Percentiles rank a stretch among this genome's conserved stretches.
phyloP scores from a whole-genome alignment of 1,140 invertebrate genomes.

The Anoplophora glabripennis region DNA sequence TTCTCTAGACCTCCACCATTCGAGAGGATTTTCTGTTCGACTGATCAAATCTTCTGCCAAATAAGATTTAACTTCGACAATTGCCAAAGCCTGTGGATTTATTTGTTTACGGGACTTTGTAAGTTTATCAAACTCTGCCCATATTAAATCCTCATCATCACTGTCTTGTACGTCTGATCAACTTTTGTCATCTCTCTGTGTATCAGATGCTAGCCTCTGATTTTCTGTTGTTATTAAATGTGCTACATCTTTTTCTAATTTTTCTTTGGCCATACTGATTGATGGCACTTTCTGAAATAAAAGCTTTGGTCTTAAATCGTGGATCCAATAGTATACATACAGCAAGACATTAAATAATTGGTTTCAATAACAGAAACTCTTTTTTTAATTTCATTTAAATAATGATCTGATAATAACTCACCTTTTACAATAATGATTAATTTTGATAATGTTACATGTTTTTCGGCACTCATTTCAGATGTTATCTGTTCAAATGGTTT shows the following conservation, averaged over 20 bases:
- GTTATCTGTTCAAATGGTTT: slow-evolving; percentile 23
- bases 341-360: slow-evolving; percentile 6
- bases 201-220: neutral
- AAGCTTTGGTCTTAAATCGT: slow-evolving; percentile 11
- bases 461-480: slow-evolving; percentile 13
- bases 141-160: slow-evolving; percentile 6
- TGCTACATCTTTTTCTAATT: neutral
- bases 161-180: neutral
- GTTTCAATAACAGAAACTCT: neutral
- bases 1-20: slow-evolving; percentile 5
- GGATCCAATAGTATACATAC: slow-evolving; percentile 15
- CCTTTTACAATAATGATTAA: slow-evolving; percentile 9
- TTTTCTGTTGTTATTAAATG: too few species aligned
- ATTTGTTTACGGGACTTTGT: too few species aligned
- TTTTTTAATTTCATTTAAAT: neutral
- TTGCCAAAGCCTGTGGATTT: too few species aligned
- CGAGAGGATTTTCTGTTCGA: neutral
- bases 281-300: neutral
- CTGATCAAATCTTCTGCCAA: too few species aligned
- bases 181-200: neutral
- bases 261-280: neutral
- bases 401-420: neutral
- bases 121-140: too few species aligned
- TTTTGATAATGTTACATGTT: slow-evolving; percentile 16
- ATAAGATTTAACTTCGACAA: too few species aligned